These are phyloP conservation scores for Polyodon spathula DNA, from an alignment of 2,113 vertebrate species.

Conservation along the genomic window DNA sequence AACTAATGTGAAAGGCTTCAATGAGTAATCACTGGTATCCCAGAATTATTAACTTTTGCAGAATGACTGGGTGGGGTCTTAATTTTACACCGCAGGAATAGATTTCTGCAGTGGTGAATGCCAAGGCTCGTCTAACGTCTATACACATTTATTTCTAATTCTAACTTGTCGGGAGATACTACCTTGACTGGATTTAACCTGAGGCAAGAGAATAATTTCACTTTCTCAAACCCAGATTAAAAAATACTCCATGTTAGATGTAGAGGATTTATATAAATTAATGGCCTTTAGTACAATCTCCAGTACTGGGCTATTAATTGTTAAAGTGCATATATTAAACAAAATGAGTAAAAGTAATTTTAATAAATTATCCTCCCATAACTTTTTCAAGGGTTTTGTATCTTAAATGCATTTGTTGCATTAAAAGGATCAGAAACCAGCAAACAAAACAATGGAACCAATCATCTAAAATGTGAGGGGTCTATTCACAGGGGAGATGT, in stretches of 20 bases:
- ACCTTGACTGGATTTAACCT: constrained; percentile 51
- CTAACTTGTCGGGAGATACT: no score
- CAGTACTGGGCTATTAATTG: constrained; percentile 67
- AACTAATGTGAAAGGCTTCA: no score
- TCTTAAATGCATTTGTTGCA: constrained; percentile 22
- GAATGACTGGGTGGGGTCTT: no score
- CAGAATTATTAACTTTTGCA: no score
- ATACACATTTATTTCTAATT: no score
- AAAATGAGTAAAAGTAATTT: constrained; percentile 74
- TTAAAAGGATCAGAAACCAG: constrained; percentile 22
- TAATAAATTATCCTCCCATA: constrained; percentile 65
- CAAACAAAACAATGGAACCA: constrained; percentile 19
- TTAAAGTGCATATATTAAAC: constrained; percentile 74
- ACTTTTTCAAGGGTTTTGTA: constrained; percentile 38
- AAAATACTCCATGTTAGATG: constrained; percentile 64
- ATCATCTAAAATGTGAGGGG: background rate
- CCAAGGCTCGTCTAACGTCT: constrained; percentile 38
- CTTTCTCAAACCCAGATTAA: constrained; percentile 68
- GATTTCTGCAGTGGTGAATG: constrained; percentile 43
- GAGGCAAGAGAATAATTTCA: constrained; percentile 71
- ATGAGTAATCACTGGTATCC: no score
- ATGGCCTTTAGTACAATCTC: constrained; percentile 69
- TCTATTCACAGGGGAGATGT: background rate
- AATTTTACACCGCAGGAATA: no score
- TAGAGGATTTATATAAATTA: constrained; percentile 71